Conservation (phyloP, 1,140 invertebrate species). For the Formica selysi region DNA sequence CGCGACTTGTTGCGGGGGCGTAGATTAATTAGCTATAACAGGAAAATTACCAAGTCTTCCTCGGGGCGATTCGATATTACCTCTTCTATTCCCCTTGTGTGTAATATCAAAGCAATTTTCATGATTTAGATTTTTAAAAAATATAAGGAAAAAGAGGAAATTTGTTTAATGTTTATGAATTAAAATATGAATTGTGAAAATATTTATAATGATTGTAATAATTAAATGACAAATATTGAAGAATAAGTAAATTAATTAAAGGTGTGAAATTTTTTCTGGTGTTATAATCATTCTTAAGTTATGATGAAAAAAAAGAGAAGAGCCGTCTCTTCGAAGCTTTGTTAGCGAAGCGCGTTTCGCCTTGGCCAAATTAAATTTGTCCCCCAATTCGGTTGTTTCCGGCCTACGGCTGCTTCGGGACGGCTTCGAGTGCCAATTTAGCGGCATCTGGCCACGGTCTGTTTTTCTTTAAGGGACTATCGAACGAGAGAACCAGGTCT, state of each 20-base stretch:
- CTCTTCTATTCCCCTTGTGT: not conserved
- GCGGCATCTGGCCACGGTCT: slow-evolving; percentile 76
- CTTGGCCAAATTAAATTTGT: slow-evolving; percentile 76
- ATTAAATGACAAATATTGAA: not conserved
- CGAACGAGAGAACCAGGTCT: slow-evolving; percentile 44
- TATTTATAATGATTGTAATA: not conserved
- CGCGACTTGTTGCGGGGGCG: slow-evolving; percentile 52
- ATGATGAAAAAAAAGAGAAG: slow-evolving; percentile 11
- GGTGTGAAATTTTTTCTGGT: not conserved
- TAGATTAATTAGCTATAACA: slow-evolving; percentile 54
- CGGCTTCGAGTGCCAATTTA: slow-evolving; percentile 77
- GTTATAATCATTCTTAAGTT: not conserved
- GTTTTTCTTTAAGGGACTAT: slow-evolving; percentile 75
- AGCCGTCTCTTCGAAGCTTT: slow-evolving; percentile 10
- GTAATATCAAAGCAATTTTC: not conserved
- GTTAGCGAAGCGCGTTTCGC: slow-evolving; percentile 35
- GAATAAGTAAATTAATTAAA: slow-evolving; percentile 18
- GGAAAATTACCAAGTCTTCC: slow-evolving; percentile 42
- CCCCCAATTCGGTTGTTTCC: slow-evolving; percentile 75
- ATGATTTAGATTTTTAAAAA: not conserved
- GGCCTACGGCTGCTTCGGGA: slow-evolving; percentile 64
- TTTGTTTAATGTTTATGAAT: not conserved
- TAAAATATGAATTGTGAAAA: not conserved
- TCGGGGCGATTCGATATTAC: slow-evolving; percentile 34
- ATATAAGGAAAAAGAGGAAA: not conserved